Conservation (phyloP, 2,797 vertebrate species). For the Enteromius radiatus region DNA sequence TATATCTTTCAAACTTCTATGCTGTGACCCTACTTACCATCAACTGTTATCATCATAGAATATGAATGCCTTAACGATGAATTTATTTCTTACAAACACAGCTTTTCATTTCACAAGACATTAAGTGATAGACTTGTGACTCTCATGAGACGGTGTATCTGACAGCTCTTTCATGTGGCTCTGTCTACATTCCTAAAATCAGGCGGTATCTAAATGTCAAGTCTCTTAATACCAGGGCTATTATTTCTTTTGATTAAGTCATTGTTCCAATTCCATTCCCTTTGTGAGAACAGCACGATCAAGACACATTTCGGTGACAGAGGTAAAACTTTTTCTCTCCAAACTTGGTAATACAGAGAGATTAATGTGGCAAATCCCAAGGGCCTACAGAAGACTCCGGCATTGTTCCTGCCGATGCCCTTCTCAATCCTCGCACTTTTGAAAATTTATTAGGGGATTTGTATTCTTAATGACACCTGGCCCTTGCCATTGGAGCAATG, state of each 20-base stretch:
- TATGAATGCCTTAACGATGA: background rate
- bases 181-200: conserved; percentile 69
- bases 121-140: background rate
- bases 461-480: conserved; percentile 85
- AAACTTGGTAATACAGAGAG: conserved; percentile 65
- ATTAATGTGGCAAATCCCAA: conserved; percentile 73
- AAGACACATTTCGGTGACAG: conserved; percentile 62
- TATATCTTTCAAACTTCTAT: background rate
- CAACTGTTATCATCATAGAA: background rate
- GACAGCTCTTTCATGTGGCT: conserved; percentile 69
- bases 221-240: conserved; percentile 53
- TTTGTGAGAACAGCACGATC: conserved; percentile 50
- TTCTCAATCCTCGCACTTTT: conserved; percentile 63
- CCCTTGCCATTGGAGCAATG: conserved; percentile 77
- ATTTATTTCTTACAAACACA: background rate
- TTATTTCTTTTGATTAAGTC: conserved; percentile 70
- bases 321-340: conserved; percentile 69
- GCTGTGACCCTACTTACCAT: background rate
- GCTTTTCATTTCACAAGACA: background rate
- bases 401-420: conserved; percentile 74
- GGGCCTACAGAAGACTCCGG: conserved; percentile 68
- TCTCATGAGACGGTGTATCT: background rate
- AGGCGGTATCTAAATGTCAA: conserved; percentile 64
- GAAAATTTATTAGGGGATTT: conserved; percentile 86
- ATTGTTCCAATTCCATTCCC: conserved; percentile 63